phyloP scores from a whole-genome alignment of 2,888 invertebrate genomes.

The Ischnus inquisitorius region DNA sequence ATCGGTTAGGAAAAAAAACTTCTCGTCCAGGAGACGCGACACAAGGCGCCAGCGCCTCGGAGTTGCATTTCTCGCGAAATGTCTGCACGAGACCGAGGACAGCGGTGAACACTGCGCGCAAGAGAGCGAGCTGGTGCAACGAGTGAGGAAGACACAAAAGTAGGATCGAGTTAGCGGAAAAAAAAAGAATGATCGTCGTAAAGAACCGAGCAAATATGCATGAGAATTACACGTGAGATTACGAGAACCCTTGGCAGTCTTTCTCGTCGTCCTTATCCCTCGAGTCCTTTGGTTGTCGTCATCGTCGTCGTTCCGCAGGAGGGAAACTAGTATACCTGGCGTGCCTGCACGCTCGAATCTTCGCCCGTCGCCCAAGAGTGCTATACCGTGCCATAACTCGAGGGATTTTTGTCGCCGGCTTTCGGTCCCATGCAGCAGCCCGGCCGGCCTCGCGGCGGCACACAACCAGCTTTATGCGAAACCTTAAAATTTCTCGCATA shows the following conservation, averaged over 20 bases:
- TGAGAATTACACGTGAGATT: slow-evolving; percentile 78
- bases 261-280: slow-evolving; percentile 67
- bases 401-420: slow-evolving; percentile 79
- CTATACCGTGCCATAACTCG: slow-evolving; percentile 76
- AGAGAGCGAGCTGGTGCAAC: background rate
- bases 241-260: slow-evolving; percentile 49
- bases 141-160: slow-evolving; percentile 18
- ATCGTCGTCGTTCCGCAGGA: slow-evolving; percentile 68
- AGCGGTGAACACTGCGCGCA: background rate
- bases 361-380: slow-evolving; percentile 63
- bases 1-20: slow-evolving; percentile 11
- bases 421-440: slow-evolving; percentile 57
- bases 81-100: slow-evolving; percentile 27
- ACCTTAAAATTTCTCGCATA: slow-evolving; percentile 78
- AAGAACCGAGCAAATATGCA: slow-evolving; percentile 81
- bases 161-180: slow-evolving; percentile 60
- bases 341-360: slow-evolving; percentile 77
- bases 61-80: slow-evolving; percentile 34
- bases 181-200: slow-evolving; percentile 79
- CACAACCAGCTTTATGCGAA: slow-evolving; percentile 74
- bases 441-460: slow-evolving; percentile 32
- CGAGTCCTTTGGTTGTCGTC: slow-evolving; percentile 38
- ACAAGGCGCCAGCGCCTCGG: background rate
- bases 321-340: slow-evolving; percentile 75
- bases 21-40: background rate